Conservation (phyloP, 2,113 vertebrate species). For the Sinocyclocheilus grahami region DNA sequence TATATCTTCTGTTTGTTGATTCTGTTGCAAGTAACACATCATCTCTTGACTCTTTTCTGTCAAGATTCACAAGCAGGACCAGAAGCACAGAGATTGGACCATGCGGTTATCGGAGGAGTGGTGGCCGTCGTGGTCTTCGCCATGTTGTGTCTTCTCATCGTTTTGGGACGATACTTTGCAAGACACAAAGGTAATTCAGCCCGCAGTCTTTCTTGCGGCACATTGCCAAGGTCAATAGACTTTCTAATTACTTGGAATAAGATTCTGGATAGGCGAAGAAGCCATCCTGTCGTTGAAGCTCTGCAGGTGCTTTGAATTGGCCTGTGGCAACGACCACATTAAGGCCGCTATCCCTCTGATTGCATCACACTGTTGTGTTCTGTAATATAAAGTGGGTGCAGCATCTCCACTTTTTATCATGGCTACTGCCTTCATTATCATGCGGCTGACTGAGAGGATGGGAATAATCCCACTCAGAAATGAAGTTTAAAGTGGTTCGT, state of each 20-base stretch:
- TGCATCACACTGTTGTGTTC: slow-evolving; percentile 35
- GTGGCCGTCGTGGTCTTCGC: slow-evolving; percentile 98
- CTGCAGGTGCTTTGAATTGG: slow-evolving; percentile 23
- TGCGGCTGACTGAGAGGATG: slow-evolving; percentile 50
- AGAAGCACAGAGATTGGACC: slow-evolving; percentile 91
- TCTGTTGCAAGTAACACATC: not conserved
- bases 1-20: not conserved
- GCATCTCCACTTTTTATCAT: slow-evolving; percentile 51
- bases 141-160: slow-evolving; percentile 97
- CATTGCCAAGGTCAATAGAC: slow-evolving; percentile 42
- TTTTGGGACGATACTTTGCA: slow-evolving; percentile 96
- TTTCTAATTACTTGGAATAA: slow-evolving; percentile 48
- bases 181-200: slow-evolving; percentile 94
- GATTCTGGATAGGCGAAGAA: not conserved
- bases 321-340: slow-evolving; percentile 31
- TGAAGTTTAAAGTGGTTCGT: slow-evolving; percentile 61
- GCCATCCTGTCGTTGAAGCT: not conserved
- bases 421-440: slow-evolving; percentile 59
- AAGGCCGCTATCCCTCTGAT: slow-evolving; percentile 37
- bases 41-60: slow-evolving; percentile 32
- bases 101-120: slow-evolving; percentile 95
- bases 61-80: slow-evolving; percentile 97
- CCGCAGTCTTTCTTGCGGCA: not conserved
- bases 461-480: slow-evolving; percentile 61
- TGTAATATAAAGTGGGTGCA: slow-evolving; percentile 46